Base-by-base conservation (phyloP, 2,888 invertebrate species). In the Polymixis flavicincta region DNA sequence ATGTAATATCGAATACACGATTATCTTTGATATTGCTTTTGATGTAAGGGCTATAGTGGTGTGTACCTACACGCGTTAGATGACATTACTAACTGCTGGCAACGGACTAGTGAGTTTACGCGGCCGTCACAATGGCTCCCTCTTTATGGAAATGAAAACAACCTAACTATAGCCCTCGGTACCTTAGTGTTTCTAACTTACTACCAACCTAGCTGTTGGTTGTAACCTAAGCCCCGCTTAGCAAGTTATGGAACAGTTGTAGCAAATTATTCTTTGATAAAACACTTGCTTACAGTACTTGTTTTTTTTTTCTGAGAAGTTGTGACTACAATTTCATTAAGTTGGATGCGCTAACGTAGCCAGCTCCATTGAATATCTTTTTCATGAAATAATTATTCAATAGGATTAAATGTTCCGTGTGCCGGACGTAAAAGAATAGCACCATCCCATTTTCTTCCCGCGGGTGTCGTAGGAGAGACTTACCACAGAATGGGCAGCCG, bases 111-210 rank as follows among this genome's bases (percentile, higher is more conserved):
- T 77, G 77, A 84, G 85, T 86, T 79, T 84, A 80, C 83, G 77
- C 88, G 77, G 66, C 87, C 84, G 86, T 87, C 87, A 79, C 82
- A 81, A 83, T 85, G 78, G 85, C 86, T 85, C 83, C 87, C 84
- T 80, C 86, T 85, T 86, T 84, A 88, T 87, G 85, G 86, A 89
- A 91, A 90, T 85, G 89, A 90, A 92, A 92, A 92, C 91, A 92
- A 87, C 85, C 90, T 90, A 92, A 90, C 87, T 91, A 90, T 91
- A 92, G 91, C 84, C 60, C 67, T 52, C 69, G 28, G 61, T 70
- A 72, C 65, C 73, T 66, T 66, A 68, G 82, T 79, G 82, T 63
- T 83, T 61, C 69, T 68, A 64, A 76, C 71, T 78, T 61, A 76
- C 37, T 74, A 64, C 65, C 57, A 63, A 69, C 57, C 55, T 71